Evolutionary conservation across 1,140 invertebrate genomes (phyloP), one percentile per base, ranked within the genome.

Genomic region (Samia ricini): DNA sequence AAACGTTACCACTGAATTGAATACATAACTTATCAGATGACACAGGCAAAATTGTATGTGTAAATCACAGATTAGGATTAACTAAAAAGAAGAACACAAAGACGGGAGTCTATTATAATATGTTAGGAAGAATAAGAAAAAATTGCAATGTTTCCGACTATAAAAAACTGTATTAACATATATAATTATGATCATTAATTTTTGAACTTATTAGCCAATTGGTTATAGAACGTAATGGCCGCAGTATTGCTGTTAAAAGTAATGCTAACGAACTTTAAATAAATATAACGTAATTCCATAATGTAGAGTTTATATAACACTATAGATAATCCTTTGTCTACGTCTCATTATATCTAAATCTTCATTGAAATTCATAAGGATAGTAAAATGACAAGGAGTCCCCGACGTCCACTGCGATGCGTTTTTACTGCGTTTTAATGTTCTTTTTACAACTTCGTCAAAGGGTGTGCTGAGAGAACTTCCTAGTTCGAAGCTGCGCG

Each of bases 301-400:
- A 42, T 42, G 12, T 15, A 42, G 10, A 1, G 10, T 42, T 42
- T 42, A 42, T 42, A 42, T 12, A 42, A 42, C 33, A 42, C 33
- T 42, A 42, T 15, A 42, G 33, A 42, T 15, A 42, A 42, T 15
- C 33, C 33, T 42, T 42, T 42, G 33, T 42, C n/a, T 69, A 71
- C 57, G 67, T 61, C 70, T 75, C 72, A 74, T 79, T 81, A 75
- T 67, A 74, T 72, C 72, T 71, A 66, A 67, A 69, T 79, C 84
- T 88, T 85, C 84, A 82, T 88, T 89, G 83, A 88, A 88, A 89
- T 89, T 89, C 84, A 89, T 88, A 88, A 87, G 74, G 60, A 74
- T 73, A 86, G 76, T 85, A 86, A 85, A 87, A 82, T 82, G 82
- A 81, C 74, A 75, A 83, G 77, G 64, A 73, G 75, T 77, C 74